Evolutionary conservation across 2,113 vertebrate genomes (phyloP).

Genomic region (Atherinomorus stipes): DNA sequence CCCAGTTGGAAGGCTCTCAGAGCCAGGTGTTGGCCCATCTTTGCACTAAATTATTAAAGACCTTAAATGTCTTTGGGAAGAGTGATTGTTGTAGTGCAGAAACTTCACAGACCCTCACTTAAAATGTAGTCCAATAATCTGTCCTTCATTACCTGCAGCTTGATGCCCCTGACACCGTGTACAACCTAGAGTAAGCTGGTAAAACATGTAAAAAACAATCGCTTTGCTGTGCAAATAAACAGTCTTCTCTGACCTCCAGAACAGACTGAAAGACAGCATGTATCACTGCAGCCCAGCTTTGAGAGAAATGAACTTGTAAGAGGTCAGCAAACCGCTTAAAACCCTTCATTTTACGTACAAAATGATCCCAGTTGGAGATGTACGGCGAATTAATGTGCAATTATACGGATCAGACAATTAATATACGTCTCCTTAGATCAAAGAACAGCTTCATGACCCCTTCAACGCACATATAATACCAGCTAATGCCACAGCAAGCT

Average conservation of each 20-base stretch:
- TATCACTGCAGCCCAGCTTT: constrained; percentile 2
- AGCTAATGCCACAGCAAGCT: constrained; percentile 13
- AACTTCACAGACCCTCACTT: too few species aligned
- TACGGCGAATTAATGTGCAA: constrained; percentile 9
- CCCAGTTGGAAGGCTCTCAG: too few species aligned
- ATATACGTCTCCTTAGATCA: constrained; percentile 4
- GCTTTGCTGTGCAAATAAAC: background rate
- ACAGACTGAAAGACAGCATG: background rate
- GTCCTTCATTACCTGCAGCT: too few species aligned
- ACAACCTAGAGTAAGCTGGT: too few species aligned
- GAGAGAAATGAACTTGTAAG: background rate
- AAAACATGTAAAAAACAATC: too few species aligned
- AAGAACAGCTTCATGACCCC: constrained; percentile 10
- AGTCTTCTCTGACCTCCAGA: constrained; percentile 5
- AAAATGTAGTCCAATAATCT: too few species aligned
- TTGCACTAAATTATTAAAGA: too few species aligned
- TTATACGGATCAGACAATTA: constrained; percentile 10
- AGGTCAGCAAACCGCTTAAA: background rate
- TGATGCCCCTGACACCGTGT: too few species aligned
- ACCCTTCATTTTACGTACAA: background rate
- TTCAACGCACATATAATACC: constrained; percentile 4
- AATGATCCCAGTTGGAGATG: background rate
- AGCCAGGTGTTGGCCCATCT: too few species aligned
- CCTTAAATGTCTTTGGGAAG: too few species aligned
- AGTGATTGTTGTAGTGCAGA: too few species aligned